These are phyloP conservation scores for Poecilia velifera DNA, from an alignment of 2,797 vertebrate species.

Conservation along the genomic window DNA sequence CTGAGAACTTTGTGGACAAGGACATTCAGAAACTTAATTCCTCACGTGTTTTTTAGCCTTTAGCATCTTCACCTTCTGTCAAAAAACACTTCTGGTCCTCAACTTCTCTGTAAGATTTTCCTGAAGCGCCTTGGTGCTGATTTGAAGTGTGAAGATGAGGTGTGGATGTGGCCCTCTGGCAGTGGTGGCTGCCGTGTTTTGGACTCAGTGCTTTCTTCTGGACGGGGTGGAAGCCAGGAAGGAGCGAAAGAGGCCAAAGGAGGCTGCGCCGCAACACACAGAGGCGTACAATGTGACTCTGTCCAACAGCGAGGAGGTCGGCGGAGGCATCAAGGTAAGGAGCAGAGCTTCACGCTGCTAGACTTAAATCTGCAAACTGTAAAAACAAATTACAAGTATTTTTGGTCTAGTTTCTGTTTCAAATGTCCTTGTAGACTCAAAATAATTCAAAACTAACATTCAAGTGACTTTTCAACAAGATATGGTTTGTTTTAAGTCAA, in stretches of 20 bases:
- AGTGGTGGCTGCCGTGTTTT: constrained; percentile 81
- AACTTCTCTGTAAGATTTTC: constrained; percentile 22
- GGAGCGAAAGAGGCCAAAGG: constrained; percentile 85
- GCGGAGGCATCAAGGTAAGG: constrained; percentile 74
- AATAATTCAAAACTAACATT: too few species aligned
- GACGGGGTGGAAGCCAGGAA: constrained; percentile 81
- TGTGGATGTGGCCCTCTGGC: constrained; percentile 84
- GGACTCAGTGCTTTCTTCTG: constrained; percentile 84
- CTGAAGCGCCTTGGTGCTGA: constrained; percentile 39
- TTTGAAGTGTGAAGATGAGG: constrained; percentile 80
- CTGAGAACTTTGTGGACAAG: constrained; percentile 65
- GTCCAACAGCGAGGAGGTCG: constrained; percentile 87
- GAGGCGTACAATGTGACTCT: constrained; percentile 86
- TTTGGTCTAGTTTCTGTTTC: too few species aligned
- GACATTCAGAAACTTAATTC: constrained; percentile 66
- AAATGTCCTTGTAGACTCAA: too few species aligned
- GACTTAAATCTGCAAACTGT: background rate
- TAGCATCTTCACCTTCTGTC: constrained; percentile 53
- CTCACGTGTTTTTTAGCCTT: constrained; percentile 42
- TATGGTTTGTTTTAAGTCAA: too few species aligned
- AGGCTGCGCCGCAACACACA: constrained; percentile 80
- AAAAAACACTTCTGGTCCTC: constrained; percentile 18
- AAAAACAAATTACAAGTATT: too few species aligned
- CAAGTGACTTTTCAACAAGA: too few species aligned
- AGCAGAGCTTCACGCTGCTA: background rate